Conservation (phyloP, 2,888 invertebrate species). For the Cephonodes hylas region DNA sequence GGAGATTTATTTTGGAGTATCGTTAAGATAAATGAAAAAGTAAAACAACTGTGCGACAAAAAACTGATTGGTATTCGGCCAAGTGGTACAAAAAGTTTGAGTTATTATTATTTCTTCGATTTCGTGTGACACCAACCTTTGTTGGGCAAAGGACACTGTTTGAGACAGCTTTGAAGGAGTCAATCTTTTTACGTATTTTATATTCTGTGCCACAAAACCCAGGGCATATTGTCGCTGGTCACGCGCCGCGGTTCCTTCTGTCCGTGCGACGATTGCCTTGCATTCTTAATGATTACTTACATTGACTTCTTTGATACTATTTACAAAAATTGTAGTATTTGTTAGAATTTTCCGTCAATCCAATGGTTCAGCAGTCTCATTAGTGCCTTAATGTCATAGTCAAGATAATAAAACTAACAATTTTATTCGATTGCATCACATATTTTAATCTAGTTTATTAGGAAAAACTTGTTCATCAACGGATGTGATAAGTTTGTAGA, state of each 20-base stretch:
- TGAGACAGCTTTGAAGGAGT: conserved; percentile 23
- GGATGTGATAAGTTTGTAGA: not conserved
- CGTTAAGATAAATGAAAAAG: not conserved
- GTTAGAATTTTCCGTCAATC: not conserved
- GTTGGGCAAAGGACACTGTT: conserved; percentile 17
- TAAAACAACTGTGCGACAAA: not conserved
- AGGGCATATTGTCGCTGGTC: conserved; percentile 51
- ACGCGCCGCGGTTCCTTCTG: conserved; percentile 57
- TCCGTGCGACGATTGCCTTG: conserved; percentile 54
- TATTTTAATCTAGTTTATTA: not conserved
- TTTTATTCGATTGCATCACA: not conserved
- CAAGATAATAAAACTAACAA: not conserved
- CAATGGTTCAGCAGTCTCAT: not conserved
- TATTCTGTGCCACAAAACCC: conserved; percentile 44
- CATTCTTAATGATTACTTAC: conserved; percentile 15
- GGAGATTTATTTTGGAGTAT: not conserved
- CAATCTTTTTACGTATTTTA: conserved; percentile 41
- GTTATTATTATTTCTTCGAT: conserved; percentile 13
- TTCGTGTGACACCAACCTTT: conserved; percentile 15
- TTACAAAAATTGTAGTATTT: not conserved
- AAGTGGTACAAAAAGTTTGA: conserved; percentile 8
- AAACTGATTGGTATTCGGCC: not conserved
- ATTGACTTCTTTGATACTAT: not conserved
- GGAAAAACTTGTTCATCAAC: not conserved
- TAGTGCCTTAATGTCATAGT: not conserved